A percentile compares a stretch with the other conserved stretches of the same genome.
phyloP scores from a whole-genome alignment of 2,113 vertebrate genomes.

The Butorides virescens region DNA sequence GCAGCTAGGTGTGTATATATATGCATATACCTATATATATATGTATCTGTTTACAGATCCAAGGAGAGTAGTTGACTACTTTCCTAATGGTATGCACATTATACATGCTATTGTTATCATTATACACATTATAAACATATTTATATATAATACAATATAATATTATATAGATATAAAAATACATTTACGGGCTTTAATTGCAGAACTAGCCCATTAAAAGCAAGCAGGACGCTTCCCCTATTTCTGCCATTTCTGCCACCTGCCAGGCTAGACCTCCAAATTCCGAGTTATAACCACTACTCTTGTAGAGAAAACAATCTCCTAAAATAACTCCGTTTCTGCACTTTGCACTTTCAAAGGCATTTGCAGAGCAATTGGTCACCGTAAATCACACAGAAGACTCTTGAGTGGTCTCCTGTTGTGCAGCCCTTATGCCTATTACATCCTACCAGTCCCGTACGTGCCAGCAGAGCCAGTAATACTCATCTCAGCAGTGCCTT shows the following conservation, averaged over 20 bases:
- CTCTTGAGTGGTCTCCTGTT: background rate
- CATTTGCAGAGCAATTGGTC: background rate
- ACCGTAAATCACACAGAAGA: background rate
- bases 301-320: background rate
- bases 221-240: background rate
- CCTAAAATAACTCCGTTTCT: background rate
- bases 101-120: background rate
- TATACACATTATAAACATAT: background rate
- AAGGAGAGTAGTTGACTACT: background rate
- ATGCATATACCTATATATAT: background rate
- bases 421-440: background rate
- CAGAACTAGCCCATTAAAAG: background rate
- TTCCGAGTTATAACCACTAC: background rate
- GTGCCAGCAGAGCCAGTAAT: background rate
- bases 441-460: background rate
- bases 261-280: background rate
- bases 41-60: background rate
- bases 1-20: background rate
- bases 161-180: background rate
- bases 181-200: background rate
- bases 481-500: background rate
- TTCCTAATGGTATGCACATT: background rate
- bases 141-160: background rate
- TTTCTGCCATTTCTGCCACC: background rate
- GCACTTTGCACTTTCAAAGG: background rate